Evolutionary conservation across 2,113 vertebrate genomes (phyloP), one percentile per base, ranked within the genome.

Genomic region (Stegostoma tigrinum): DNA sequence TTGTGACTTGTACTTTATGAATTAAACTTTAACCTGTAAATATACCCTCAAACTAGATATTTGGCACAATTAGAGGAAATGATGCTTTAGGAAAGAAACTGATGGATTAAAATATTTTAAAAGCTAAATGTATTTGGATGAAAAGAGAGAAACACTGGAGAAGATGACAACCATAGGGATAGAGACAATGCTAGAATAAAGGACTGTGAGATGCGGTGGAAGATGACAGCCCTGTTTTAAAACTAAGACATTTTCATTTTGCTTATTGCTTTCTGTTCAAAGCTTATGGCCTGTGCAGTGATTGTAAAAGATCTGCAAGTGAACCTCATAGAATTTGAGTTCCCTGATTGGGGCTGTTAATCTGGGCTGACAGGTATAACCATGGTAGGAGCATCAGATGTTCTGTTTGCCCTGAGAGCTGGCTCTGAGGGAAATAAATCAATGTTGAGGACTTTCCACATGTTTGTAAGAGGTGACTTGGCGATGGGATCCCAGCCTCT

Each of bases 241-340:
- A 97, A 97, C 97, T 97, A 97, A 34, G 23, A 96, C 96, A 96
- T 97, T 98, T 97, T 98, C 98, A 98, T 96, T 97, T 97, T 97
- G 97, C 97, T 96, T 96, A 96, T 97, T 96, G 97, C 97, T 96
- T 97, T 97, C 97, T 97, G 96, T 97, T 97, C 97, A 97, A 97
- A 97, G 97, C 97, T 97, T 97, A 96, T 98, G 55, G 10, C 12
- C 55, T 61, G 55, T 61, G 55, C 55, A 61, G 55, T 61, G 12
- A 61, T 12, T 10, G 55, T 61, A 61, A 61, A 61, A 61, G 8
- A 10, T 61, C 55, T 12, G 55, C 55, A 61, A 10, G 55, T 61
- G 7, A 12, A 61, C 8, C 7, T 61, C 7, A 61, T 61, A 61
- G 55, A 61, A 61, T 61, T 0, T 61, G 8, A 61, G 55, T 12